These are phyloP conservation scores for Macroramphosus scolopax DNA, from an alignment of 2,797 vertebrate species.

Conservation along the genomic window DNA sequence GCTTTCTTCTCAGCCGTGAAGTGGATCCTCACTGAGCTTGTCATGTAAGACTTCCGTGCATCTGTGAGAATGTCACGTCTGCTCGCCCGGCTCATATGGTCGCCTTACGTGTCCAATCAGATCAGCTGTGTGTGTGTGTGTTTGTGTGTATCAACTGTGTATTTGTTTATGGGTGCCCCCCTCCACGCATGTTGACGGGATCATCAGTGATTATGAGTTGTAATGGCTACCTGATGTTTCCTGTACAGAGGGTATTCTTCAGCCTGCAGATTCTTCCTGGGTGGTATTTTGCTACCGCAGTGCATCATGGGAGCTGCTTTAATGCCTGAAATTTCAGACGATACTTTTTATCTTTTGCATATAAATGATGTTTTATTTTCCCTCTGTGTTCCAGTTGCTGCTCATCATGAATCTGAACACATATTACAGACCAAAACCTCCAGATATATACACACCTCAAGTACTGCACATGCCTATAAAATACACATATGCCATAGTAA, in stretches of 20 bases:
- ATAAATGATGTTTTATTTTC: not conserved
- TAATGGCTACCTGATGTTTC: conserved; percentile 66
- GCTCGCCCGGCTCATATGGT: conserved; percentile 4
- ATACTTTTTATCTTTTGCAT: too few species aligned
- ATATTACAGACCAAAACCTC: too few species aligned
- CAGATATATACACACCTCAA: too few species aligned
- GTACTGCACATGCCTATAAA: too few species aligned
- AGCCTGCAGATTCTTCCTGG: conserved; percentile 72
- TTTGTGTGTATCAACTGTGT: conserved; percentile 32
- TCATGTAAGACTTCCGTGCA: conserved; percentile 86
- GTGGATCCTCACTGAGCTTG: conserved; percentile 94
- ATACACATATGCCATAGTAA: not conserved
- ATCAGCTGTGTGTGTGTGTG: conserved; percentile 36
- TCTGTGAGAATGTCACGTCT: conserved; percentile 19
- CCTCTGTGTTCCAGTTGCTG: not conserved
- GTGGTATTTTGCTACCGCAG: conserved; percentile 74
- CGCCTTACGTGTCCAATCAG: conserved; percentile 21
- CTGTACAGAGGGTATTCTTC: conserved; percentile 65
- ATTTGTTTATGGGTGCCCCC: conserved; percentile 54
- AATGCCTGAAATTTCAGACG: too few species aligned
- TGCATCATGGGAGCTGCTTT: conserved; percentile 43
- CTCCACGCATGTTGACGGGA: conserved; percentile 40
- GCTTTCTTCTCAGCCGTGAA: conserved; percentile 89
- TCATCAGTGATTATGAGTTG: conserved; percentile 27
- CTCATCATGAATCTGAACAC: too few species aligned